Evolutionary conservation across 2,888 invertebrate species (phyloP).

Genomic region (Beris morrisii): DNA sequence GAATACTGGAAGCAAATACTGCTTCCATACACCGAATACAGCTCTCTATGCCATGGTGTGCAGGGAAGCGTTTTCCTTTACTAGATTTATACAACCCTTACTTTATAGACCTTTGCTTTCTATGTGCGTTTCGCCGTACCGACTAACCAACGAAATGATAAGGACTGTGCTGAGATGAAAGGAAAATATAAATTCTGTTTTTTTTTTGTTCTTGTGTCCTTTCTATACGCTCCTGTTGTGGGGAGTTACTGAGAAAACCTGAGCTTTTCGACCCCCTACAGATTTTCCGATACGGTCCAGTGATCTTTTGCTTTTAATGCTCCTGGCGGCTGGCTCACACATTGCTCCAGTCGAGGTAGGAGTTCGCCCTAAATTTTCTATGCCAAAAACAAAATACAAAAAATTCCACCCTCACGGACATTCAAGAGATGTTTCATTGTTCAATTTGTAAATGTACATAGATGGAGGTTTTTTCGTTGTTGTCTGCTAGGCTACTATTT

Average conservation of each 20-base stretch:
- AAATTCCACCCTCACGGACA: not conserved
- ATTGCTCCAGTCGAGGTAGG: not conserved
- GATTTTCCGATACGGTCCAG: constrained; percentile 37
- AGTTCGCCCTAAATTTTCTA: constrained; percentile 4
- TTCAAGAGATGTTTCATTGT: too few species aligned
- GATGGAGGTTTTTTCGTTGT: too few species aligned
- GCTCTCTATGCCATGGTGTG: not conserved
- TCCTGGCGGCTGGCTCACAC: not conserved
- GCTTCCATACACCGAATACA: not conserved
- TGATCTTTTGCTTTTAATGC: constrained; percentile 25
- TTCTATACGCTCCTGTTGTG: constrained; percentile 11
- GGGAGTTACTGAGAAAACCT: constrained; percentile 30
- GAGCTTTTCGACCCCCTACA: constrained; percentile 35
- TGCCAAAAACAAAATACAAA: constrained; percentile 20
- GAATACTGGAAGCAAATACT: not conserved
- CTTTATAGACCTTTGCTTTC: constrained; percentile 21
- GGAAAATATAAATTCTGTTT: constrained; percentile 30
- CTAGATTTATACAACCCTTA: constrained; percentile 35
- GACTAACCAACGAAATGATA: constrained; percentile 22
- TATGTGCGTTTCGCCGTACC: constrained; percentile 23
- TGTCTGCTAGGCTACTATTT: too few species aligned
- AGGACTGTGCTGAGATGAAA: constrained; percentile 27
- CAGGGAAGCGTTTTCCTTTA: constrained; percentile 33
- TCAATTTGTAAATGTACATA: too few species aligned
- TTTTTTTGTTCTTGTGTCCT: constrained; percentile 2